Evolutionary conservation across 2,113 vertebrate genomes (phyloP), one percentile per base, ranked within the genome.

Genomic region (Pagrus major): DNA sequence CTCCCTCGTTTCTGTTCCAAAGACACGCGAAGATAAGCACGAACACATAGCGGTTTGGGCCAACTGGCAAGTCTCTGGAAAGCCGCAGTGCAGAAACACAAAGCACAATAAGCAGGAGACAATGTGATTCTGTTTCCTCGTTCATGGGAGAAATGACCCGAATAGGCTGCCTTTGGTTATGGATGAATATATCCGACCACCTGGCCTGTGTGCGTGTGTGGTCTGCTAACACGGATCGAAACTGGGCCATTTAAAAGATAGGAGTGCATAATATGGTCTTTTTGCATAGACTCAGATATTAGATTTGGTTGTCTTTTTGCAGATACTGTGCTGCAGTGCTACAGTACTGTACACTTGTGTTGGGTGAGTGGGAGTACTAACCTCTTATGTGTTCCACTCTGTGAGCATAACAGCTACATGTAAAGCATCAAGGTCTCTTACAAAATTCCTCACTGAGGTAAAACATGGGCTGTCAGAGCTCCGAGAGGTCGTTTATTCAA

Each of bases 11-110:
- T 49, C 31, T 10, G 44, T 65, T 82, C 52, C n/a, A 86, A 78
- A 78, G 64, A 88, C 67, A 85, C 27, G 39, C 77, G 76, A 52
- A 73, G 77, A 85, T 78, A 69, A 71, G 72, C 71, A 74, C 27
- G 35, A 51, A 52, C 67, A 79, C 54, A 69, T 25, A 56, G 49
- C 12, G 12, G 31, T 52, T 61, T 55, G 65, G 47, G 41, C 52
- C 79, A 64, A 65, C 74, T 59, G 81, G 75, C 63, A 58, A 21
- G 67, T 61, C 67, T 65, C 64, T 56, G 41, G 21, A 44, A 86
- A 64, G 52, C 65, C 44, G 75, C 66, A 29, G 35, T 59, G 68
- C 70, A 76, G 58, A 60, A 87, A 82, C 25, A 83, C 79, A 83
- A 80, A 64, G 72, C 71, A 83, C 63, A 85, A 83, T 85, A 61